Evolutionary conservation across 2,888 invertebrate species (phyloP).

Genomic region (Leucozona laternaria): DNA sequence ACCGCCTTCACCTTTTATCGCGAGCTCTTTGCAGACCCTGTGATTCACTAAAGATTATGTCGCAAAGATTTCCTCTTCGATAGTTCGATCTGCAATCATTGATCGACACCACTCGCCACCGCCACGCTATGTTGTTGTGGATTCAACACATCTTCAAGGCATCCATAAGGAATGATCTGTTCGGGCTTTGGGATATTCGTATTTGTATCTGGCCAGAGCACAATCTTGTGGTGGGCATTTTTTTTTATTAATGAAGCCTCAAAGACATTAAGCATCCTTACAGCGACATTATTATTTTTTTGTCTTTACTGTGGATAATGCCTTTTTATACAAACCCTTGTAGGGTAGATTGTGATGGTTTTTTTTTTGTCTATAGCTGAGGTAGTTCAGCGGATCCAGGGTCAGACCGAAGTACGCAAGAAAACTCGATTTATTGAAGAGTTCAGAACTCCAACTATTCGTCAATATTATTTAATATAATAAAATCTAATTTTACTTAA

Average conservation of each 20-base stretch:
- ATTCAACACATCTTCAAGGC: constrained; percentile 26
- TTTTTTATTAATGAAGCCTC: constrained; percentile 75
- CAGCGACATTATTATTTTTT: constrained; percentile 66
- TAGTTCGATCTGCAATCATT: constrained; percentile 59
- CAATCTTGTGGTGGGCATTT: constrained; percentile 65
- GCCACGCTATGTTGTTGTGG: constrained; percentile 1
- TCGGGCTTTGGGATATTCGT: neutral
- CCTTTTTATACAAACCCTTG: neutral
- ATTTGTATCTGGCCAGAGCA: neutral
- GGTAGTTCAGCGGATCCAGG: no score
- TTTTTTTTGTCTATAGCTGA: no score
- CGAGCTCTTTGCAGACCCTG: neutral
- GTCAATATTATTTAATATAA: no score
- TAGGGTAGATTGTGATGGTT: no score
- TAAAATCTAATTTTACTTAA: no score
- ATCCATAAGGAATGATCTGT: constrained; percentile 41
- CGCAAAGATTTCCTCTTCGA: constrained; percentile 67
- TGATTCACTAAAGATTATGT: constrained; percentile 66
- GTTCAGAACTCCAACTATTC: no score
- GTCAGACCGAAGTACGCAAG: no score
- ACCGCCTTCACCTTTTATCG: constrained; percentile 20
- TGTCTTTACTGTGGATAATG: constrained; percentile 33
- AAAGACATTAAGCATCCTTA: constrained; percentile 72
- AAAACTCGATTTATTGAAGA: no score
- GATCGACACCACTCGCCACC: neutral